Conservation (phyloP, 2,797 vertebrate species). For the Apodemus agrarius region DNA sequence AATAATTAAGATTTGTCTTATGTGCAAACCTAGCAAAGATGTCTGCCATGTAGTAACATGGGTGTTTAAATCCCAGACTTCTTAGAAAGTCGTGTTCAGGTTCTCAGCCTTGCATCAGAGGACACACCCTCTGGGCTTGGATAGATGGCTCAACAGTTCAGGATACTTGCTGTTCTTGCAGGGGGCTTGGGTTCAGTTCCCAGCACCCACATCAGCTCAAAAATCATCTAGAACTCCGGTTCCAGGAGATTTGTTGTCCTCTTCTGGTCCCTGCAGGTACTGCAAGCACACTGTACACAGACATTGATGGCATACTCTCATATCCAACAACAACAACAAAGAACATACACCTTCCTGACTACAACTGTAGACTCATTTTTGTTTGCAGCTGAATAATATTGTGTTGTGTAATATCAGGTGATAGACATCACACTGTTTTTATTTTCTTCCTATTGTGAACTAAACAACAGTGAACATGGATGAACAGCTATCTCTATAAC, state of each 20-base stretch:
- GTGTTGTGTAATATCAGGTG: background rate
- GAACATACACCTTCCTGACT: background rate
- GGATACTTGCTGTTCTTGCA: background rate
- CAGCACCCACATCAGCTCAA: background rate
- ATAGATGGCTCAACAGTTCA: background rate
- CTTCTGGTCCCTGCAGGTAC: background rate
- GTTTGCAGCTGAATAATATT: background rate
- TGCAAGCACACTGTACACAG: background rate
- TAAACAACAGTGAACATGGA: background rate
- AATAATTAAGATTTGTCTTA: background rate
- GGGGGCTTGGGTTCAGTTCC: background rate
- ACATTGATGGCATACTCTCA: background rate
- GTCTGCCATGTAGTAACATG: accelerated
- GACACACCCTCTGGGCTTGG: too few relatives aligned
- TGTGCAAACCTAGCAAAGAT: too few relatives aligned
- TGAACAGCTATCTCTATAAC: background rate
- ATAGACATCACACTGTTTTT: background rate
- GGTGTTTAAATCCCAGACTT: background rate
- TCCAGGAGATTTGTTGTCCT: background rate
- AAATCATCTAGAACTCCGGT: background rate
- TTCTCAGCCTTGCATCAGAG: too few relatives aligned
- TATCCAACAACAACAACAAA: background rate
- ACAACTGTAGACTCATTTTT: background rate
- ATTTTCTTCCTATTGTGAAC: background rate
- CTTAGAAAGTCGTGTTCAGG: background rate